Evolutionary conservation across 2,888 invertebrate genomes (phyloP), one percentile per base, ranked within the genome.

Genomic region (Lasioglossum vierecki): DNA sequence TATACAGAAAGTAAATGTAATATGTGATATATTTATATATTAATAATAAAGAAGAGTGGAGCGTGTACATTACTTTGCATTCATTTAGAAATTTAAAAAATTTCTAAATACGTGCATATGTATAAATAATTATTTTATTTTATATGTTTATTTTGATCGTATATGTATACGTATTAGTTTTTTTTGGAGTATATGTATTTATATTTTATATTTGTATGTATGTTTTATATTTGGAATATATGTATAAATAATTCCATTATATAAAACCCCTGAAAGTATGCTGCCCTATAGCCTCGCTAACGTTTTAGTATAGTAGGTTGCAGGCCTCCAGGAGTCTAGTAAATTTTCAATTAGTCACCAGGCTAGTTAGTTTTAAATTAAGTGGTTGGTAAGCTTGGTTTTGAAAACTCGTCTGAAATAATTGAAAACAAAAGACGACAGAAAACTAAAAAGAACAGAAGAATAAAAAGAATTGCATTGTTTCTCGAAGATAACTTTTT

Each of bases 1-100:
- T 63, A 63, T 63, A 53, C 53, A 46, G 66, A n/a, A 73, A n/a
- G 76, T 44, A 60, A 80, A 68, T 68, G 63, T 76, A 46, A 79
- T 73, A 41, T 79, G 26, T 26, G 39, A 77, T 77, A 26, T 70
- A n/a, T 35, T 66, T 30, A 3, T 73, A 15, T 2, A 76, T 15
- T 68, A 49, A 70, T 3, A 68, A 22, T 70, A 70, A 77, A 53
- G 41, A 39, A 53, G 26, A 57, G 8, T 39, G 22, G 30, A 63
- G 30, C n/a, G 30, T 30, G 30, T 30, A 63, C 30, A 18, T 63
- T 63, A 15, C 15, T 63, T 6, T 30, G 18, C 1, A 63, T 30
- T 30, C 0, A 6, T 63, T 63, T 30, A 1, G 15, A 18, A 63
- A 63, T 8, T 30, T 30, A 0, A 35, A 18, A 35, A 30, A 22